A percentile compares a stretch with the other conserved stretches of the same genome.
These are phyloP conservation scores for Hymenochirus boettgeri DNA, from an alignment of 2,113 vertebrate genomes.

Conservation along the genomic window DNA sequence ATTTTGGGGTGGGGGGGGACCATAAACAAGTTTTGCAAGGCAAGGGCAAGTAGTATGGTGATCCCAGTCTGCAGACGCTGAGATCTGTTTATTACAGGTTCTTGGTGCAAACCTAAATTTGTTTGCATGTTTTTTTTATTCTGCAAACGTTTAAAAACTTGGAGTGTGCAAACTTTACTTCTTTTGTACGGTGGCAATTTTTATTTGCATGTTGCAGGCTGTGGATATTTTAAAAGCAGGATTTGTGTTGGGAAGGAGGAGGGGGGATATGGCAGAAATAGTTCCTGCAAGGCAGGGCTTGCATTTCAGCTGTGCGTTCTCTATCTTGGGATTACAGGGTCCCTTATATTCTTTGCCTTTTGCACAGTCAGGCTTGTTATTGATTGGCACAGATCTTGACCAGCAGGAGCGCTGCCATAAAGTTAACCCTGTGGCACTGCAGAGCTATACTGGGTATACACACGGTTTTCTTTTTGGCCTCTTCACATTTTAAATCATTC, in stretches of 20 bases:
- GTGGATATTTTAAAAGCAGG: neutral
- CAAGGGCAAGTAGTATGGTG: no score
- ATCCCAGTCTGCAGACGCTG: no score
- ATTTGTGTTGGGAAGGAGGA: conserved; percentile 36
- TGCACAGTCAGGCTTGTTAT: conserved; percentile 58
- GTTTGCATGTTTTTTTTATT: no score
- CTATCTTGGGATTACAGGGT: conserved; percentile 62
- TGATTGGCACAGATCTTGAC: conserved; percentile 56
- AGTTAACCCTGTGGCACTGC: conserved; percentile 31
- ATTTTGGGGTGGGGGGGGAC: no score
- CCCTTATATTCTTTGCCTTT: conserved; percentile 53
- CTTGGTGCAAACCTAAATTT: no score
- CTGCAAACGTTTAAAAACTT: no score
- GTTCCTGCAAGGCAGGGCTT: conserved; percentile 83
- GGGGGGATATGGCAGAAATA: conserved; percentile 45
- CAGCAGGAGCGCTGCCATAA: conserved; percentile 46
- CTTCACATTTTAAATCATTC: no score
- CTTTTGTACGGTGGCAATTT: no score
- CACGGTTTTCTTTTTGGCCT: neutral
- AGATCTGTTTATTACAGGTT: no score
- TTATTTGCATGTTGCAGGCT: neutral
- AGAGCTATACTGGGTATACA: neutral
- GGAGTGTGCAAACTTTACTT: no score
- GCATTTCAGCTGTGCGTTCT: conserved; percentile 69
- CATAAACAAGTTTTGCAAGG: no score